These are phyloP conservation scores for Dipodomys stephensi DNA, from an alignment of 2,113 vertebrate species.

Conservation along the genomic window DNA sequence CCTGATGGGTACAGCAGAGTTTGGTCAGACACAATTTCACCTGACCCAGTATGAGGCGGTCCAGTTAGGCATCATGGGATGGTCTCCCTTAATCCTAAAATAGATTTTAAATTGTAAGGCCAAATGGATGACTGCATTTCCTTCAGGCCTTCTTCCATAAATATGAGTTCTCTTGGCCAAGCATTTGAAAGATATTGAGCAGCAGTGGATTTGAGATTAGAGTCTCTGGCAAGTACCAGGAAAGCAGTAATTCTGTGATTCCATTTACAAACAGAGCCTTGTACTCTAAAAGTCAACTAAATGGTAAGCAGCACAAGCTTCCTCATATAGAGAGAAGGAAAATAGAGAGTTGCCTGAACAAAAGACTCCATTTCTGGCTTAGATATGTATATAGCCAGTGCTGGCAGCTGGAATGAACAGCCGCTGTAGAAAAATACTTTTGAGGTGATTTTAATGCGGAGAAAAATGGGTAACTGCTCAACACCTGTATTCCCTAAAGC, in stretches of 20 bases:
- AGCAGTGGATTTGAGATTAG: conserved; percentile 7
- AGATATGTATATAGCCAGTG: background rate
- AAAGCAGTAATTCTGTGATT: conserved; percentile 36
- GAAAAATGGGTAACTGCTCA: background rate
- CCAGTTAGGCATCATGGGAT: background rate
- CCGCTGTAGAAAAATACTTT: background rate
- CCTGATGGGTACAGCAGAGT: no score
- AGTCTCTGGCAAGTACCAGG: background rate
- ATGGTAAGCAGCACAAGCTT: background rate
- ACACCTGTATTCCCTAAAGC: background rate
- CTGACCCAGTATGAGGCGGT: background rate
- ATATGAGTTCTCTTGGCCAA: conserved; percentile 48
- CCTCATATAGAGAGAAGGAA: background rate
- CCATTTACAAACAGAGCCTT: background rate
- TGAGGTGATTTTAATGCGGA: background rate
- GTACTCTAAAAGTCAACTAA: background rate
- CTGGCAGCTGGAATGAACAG: background rate
- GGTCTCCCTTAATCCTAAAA: conserved; percentile 22
- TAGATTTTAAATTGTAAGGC: conserved; percentile 45
- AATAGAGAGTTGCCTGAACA: background rate
- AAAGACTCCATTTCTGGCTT: background rate
- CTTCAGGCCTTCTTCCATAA: conserved; percentile 21
- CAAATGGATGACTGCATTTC: conserved; percentile 38
- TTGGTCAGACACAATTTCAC: background rate
- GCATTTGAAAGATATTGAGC: background rate